Base-by-base conservation (phyloP, 2,888 invertebrate genomes). In the Polydrusus cervinus region DNA sequence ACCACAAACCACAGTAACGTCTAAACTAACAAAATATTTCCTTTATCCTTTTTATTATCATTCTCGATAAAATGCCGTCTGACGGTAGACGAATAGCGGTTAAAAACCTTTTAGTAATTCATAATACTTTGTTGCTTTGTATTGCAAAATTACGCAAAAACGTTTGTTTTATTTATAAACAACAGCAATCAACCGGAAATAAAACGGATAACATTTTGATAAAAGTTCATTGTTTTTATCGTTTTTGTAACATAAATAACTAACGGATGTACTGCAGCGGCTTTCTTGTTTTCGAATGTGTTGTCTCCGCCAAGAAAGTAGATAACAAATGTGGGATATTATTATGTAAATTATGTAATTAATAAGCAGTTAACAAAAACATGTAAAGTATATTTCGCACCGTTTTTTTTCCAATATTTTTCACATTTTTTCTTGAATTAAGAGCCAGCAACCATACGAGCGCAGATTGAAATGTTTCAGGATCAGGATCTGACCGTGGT, bases 81-180 rank as follows among this genome's bases (percentile, higher is more conserved):
- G 40, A 13, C 40, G 40, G 40, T n/a, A n/a, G n/a, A 25, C 25
- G 5, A 25, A 25, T 25, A 25, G 25, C 25, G 25, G 25, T 43
- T 43, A n/a, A 43, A 43, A 53, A 25, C 53, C 20, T n/a, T n/a
- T n/a, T n/a, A n/a, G 11, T 30, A 10, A 34, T 53, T 3, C 11
- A 25, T 30, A 6, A 53, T 53, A 13, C n/a, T n/a, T 53, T 10
- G 10, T 51, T 51, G 10, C 11, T 20, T 25, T 53, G 30, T 53
- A 3, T 13, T 18, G 16, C 34, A 34, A 8, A 49, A 43, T 34
- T 51, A 45, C 8, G 25, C 16, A 65, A 65, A 65, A 65, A 49
- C 9, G 53, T 49, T 16, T 34, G 49, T 16, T 51, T 47, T 65
- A 18, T 65, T 65, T 65, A 65, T 49, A 49, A 65, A 65, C 30